Percentiles rank a stretch among this genome's conserved stretches.
Evolutionary conservation across 2,888 invertebrate genomes (phyloP).

Genomic region (Thymelicus acteon): DNA sequence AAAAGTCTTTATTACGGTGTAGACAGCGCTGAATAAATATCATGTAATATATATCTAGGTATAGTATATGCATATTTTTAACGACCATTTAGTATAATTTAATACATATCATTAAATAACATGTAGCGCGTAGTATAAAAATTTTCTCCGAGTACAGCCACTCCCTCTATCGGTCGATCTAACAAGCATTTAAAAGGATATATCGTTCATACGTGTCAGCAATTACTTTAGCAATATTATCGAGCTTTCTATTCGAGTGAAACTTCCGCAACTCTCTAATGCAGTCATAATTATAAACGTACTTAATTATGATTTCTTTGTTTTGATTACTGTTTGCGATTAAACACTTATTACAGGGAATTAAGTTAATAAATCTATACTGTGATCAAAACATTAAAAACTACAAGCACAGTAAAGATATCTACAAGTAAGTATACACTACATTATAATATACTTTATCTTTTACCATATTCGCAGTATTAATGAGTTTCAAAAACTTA

Average conservation of each 20-base stretch:
- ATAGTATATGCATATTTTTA: conserved; percentile 3
- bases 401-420: too few species aligned
- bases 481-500: too few species aligned
- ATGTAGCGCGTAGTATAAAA: conserved; percentile 43
- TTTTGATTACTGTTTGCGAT: conserved; percentile 2
- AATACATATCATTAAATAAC: conserved; percentile 23
- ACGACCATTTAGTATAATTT: conserved; percentile 6
- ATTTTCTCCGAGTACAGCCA: conserved; percentile 49
- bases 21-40: too few species aligned
- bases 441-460: too few species aligned
- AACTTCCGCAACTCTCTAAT: conserved; percentile 25
- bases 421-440: too few species aligned
- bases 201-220: conserved; percentile 64
- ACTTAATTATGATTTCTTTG: conserved; percentile 17
- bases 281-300: conserved; percentile 35
- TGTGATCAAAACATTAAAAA: too few species aligned
- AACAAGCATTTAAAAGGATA: conserved; percentile 64
- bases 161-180: conserved; percentile 52
- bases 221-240: conserved; percentile 45
- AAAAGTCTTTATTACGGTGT: too few species aligned
- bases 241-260: conserved; percentile 40
- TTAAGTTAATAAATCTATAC: too few species aligned
- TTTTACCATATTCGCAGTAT: too few species aligned
- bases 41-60: too few species aligned
- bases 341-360: too few species aligned